Evolutionary conservation across 2,888 invertebrate genomes (phyloP), one percentile per base, ranked within the genome.

Genomic region (Ormyrus rosae): DNA sequence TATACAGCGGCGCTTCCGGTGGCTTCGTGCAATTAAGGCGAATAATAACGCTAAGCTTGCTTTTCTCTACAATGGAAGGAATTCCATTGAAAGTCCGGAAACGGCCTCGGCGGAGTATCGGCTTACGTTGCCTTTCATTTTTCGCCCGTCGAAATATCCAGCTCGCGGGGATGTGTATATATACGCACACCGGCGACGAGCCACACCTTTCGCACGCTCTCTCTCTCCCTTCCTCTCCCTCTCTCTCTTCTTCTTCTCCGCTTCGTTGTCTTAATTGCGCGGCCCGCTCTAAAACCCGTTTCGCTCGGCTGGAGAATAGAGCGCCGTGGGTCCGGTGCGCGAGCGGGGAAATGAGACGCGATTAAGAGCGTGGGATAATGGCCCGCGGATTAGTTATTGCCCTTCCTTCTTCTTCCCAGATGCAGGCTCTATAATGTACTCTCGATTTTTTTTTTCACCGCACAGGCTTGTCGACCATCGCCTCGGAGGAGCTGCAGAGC

Each of bases 381-480:
- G 61, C 56, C 46, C 34, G 8, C 60, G 78, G 72, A 68, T 79
- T 79, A 34, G 68, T 68, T 67, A 56, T 68, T 67, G 55, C 19
- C 51, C 34, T 34, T 46, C 19, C 34, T 45, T 11, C 64, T 50
- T 50, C 64, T 7, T 50, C 50, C 63, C 50, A 34, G 34, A 34
- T 4, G 34, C 48, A 11, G 50, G 65, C 51, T 67, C 65, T 19
- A 19, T 19, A 19, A 19, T 19, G 2, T 19, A 13, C 34, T 53
- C 53, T 53, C 45, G 9, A 13, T 55, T 45, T 34, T 65, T 19
- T 1, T 19, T 1, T 19, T 2, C 19, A 19, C 19, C 19, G 1
- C 19, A 2, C 81, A 85, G 85, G 82, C 58, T 82, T 83, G 74
- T 83, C 85, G 76, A 83, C 83, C 64, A 78, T 84, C 58, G 83